Percentiles rank a stretch among this genome's conserved stretches.
Evolutionary conservation across 2,113 vertebrate genomes (phyloP).

Genomic region (Porphyrio hochstetteri): DNA sequence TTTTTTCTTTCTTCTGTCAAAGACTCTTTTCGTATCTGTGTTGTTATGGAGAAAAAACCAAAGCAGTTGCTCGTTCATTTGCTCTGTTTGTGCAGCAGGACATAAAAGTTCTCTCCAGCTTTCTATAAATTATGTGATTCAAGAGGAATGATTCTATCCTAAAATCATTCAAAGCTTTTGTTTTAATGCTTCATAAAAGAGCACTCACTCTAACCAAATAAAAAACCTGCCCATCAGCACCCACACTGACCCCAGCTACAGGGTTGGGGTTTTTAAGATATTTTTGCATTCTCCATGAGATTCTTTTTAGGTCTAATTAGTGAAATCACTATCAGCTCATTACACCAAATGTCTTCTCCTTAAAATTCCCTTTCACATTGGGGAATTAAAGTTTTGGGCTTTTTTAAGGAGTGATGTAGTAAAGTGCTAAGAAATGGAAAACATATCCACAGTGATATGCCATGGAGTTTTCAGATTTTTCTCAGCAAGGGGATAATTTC

Average conservation of each 20-base stretch:
- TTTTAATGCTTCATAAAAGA: background rate
- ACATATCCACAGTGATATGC: background rate
- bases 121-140: background rate
- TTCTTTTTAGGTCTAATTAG: background rate
- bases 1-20: background rate
- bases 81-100: background rate
- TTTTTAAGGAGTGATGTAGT: background rate
- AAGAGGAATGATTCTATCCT: background rate
- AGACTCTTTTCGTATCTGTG: background rate
- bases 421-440: background rate
- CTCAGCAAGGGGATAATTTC: background rate
- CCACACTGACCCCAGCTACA: background rate
- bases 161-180: background rate
- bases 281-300: background rate
- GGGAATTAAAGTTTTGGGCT: background rate
- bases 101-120: background rate
- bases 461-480: background rate
- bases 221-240: rapidly evolving
- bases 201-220: background rate
- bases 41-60: background rate
- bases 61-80: background rate
- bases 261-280: background rate
- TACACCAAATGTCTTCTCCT: background rate
- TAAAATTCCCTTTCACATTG: background rate
- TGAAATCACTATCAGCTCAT: background rate